phyloP scores from a whole-genome alignment of 2,113 vertebrate species.

The Ranitomeya variabilis region DNA sequence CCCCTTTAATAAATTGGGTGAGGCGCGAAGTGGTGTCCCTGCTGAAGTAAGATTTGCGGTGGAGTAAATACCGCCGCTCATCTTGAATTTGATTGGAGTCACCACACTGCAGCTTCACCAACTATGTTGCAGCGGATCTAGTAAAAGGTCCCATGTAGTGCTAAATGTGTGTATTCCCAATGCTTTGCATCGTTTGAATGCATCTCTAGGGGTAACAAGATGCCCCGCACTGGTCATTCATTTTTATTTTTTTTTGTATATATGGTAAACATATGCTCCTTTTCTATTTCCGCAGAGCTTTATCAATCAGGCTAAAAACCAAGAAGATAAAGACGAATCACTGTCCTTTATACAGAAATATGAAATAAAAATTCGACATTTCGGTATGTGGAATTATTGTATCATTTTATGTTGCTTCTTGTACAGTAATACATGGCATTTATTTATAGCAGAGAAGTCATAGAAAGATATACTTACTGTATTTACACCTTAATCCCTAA shows the following conservation, averaged over 20 bases:
- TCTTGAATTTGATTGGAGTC: too few relatives aligned
- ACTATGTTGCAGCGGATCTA: too few relatives aligned
- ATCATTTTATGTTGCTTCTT: not conserved
- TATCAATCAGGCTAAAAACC: slow-evolving; percentile 84
- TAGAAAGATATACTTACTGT: too few relatives aligned
- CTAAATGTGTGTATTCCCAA: too few relatives aligned
- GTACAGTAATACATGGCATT: not conserved
- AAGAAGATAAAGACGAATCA: slow-evolving; percentile 82
- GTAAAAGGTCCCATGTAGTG: too few relatives aligned
- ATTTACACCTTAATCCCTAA: too few relatives aligned
- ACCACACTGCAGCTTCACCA: too few relatives aligned
- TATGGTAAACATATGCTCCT: not conserved
- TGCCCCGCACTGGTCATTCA: not conserved
- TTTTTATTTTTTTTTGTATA: not conserved
- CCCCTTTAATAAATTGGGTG: too few relatives aligned
- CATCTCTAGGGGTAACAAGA: not conserved
- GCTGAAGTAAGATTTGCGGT: too few relatives aligned
- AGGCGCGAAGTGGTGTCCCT: too few relatives aligned
- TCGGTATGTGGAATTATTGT: slow-evolving; percentile 77
- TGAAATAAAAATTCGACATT: slow-evolving; percentile 90
- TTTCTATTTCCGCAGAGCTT: slow-evolving; percentile 79
- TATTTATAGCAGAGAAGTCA: not conserved
- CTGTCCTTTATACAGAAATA: slow-evolving; percentile 86
- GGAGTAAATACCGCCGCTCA: too few relatives aligned
- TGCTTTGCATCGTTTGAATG: not conserved